These are phyloP conservation scores for Ceuthmochares aereus DNA, from an alignment of 2,113 vertebrate species.

Conservation along the genomic window DNA sequence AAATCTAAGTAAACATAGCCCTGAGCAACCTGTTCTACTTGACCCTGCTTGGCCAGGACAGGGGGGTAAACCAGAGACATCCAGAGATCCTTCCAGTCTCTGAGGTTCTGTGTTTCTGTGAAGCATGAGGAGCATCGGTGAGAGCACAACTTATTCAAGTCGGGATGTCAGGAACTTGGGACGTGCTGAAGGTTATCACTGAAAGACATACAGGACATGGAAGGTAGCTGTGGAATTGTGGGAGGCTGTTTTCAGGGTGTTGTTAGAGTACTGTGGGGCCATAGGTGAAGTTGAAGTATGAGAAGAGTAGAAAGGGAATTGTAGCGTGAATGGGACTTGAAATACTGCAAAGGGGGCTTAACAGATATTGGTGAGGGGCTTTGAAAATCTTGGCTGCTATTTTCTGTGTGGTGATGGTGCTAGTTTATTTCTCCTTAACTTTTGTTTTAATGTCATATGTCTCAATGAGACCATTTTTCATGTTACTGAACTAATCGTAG, in stretches of 20 bases:
- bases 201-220: background rate
- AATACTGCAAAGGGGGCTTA: background rate
- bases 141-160: background rate
- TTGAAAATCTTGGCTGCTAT: background rate
- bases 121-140: background rate
- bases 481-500: slow-evolving; percentile 24
- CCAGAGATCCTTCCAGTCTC: background rate
- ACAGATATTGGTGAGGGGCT: background rate
- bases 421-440: slow-evolving; percentile 17
- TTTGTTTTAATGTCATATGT: slow-evolving; percentile 32
- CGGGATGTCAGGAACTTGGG: fast-evolving
- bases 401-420: background rate
- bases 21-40: background rate
- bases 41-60: background rate
- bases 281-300: background rate
- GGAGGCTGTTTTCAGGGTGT: background rate
- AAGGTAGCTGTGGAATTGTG: background rate
- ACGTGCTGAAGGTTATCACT: fast-evolving
- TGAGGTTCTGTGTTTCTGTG: background rate
- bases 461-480: slow-evolving; percentile 13
- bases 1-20: background rate
- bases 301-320: background rate
- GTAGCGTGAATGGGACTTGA: background rate
- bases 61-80: background rate
- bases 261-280: background rate